Conservation (phyloP, 2,888 invertebrate genomes). For the Ornithoptera alexandrae region DNA sequence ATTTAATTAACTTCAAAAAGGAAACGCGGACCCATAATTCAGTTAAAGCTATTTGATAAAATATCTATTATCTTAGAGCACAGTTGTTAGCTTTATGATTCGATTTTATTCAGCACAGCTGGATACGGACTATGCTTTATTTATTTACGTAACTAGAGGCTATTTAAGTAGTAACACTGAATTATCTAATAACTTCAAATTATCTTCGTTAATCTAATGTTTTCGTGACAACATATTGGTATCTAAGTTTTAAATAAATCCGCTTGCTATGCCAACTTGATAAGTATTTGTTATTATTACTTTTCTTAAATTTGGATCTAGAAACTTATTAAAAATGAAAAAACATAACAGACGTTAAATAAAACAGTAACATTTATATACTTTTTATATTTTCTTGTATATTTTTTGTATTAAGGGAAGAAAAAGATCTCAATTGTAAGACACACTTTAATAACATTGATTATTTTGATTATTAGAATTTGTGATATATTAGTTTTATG, state of each 20-base stretch:
- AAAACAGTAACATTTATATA: neutral
- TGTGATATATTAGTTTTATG: too few relatives aligned
- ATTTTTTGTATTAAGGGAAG: too few relatives aligned
- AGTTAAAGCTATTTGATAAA: slow-evolving; percentile 22
- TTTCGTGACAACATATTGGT: neutral
- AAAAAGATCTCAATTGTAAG: too few relatives aligned
- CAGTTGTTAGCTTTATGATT: slow-evolving; percentile 20
- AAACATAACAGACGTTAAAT: neutral
- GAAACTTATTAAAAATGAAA: neutral
- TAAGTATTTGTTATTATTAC: neutral
- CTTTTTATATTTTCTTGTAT: neutral
- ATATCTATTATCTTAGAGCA: slow-evolving; percentile 20
- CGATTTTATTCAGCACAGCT: slow-evolving; percentile 22
- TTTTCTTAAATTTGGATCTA: neutral
- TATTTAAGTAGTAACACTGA: neutral
- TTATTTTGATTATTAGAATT: too few relatives aligned
- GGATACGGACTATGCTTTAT: slow-evolving; percentile 12
- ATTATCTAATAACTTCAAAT: neutral
- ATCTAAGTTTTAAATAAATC: neutral
- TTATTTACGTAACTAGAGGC: slow-evolving; percentile 10
- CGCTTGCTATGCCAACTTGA: neutral
- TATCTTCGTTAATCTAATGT: neutral
- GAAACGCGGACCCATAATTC: slow-evolving; percentile 11
- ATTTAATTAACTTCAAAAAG: slow-evolving; percentile 13
- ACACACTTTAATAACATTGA: too few relatives aligned